These are phyloP conservation scores for Squalus acanthias DNA, from an alignment of 2,797 vertebrate species.

Conservation along the genomic window DNA sequence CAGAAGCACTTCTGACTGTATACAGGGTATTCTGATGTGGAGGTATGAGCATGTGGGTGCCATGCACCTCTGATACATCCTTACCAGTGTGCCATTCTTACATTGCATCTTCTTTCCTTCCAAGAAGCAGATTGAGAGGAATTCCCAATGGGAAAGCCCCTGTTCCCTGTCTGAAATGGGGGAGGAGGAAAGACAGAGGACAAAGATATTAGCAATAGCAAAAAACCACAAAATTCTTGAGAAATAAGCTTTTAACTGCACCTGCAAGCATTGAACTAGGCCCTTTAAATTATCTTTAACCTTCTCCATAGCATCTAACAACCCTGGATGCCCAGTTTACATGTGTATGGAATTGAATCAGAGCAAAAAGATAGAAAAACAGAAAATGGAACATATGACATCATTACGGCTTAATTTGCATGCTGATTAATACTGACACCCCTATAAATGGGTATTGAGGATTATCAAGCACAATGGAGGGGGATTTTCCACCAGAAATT, in stretches of 20 bases:
- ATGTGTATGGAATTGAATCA: neutral
- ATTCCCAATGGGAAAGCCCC: neutral
- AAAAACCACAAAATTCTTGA: neutral
- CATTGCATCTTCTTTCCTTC: neutral
- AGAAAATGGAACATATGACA: neutral
- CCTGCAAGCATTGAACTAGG: neutral
- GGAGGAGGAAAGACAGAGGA: neutral
- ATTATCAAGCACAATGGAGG: neutral
- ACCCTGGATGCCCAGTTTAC: neutral
- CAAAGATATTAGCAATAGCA: neutral
- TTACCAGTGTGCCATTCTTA: neutral
- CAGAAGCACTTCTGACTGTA: neutral
- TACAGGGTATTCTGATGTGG: neutral
- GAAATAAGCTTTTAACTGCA: neutral
- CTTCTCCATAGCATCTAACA: neutral
- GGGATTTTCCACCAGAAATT: neutral
- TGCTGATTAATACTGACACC: neutral
- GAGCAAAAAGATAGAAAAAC: neutral
- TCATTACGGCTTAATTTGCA: neutral
- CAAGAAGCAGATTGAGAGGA: neutral
- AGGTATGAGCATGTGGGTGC: neutral
- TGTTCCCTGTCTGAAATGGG: neutral
- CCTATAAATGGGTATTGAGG: neutral
- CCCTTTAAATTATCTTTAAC: neutral
- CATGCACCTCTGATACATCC: neutral